These are phyloP conservation scores for Chironomus striatipennis DNA, from an alignment of 1,140 invertebrate species.

Conservation along the genomic window DNA sequence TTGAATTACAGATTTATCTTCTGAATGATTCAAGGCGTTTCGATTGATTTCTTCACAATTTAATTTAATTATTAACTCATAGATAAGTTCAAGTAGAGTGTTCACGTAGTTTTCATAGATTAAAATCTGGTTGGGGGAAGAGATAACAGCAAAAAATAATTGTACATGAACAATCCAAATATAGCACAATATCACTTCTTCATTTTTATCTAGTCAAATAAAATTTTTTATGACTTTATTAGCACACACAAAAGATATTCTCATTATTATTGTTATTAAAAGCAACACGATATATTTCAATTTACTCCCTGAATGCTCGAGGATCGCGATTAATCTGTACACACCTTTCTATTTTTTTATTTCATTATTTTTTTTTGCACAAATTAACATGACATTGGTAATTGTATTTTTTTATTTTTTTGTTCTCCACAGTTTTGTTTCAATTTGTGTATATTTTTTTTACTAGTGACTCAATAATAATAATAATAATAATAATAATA, in stretches of 20 bases:
- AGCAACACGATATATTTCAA: background rate
- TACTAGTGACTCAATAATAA: too few relatives aligned
- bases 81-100: background rate
- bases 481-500: too few relatives aligned
- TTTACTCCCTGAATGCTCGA: background rate
- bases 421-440: background rate
- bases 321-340: background rate
- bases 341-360: conserved; percentile 10
- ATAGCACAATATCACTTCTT: background rate
- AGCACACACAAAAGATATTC: background rate
- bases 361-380: background rate
- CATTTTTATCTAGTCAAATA: background rate
- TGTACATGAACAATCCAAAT: background rate
- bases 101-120: background rate
- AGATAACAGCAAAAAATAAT: background rate
- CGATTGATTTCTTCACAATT: background rate
- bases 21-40: background rate
- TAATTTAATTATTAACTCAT: background rate
- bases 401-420: background rate
- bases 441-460: background rate
- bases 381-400: background rate
- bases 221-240: background rate
- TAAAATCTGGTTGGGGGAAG: background rate
- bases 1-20: background rate
- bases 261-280: background rate